Evolutionary conservation across 2,113 vertebrate genomes (phyloP).

Genomic region (Prolemur simus): DNA sequence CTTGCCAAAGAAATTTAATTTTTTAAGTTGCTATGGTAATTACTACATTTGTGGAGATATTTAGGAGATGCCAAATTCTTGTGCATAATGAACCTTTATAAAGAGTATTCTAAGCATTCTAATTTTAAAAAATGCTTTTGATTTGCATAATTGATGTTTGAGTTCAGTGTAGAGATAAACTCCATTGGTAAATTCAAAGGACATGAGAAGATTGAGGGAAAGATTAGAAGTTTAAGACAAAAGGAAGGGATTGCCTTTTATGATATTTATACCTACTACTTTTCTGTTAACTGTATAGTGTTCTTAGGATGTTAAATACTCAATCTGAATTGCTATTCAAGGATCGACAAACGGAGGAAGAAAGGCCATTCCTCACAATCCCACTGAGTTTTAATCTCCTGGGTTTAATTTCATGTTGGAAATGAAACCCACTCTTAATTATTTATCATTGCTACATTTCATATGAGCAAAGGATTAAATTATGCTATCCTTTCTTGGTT

Average conservation of each 20-base stretch:
- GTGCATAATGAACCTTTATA: constrained; percentile 59
- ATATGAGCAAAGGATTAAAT: neutral
- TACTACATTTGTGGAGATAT: neutral
- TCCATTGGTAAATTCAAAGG: constrained; percentile 46
- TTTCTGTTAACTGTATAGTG: neutral
- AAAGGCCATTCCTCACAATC: neutral
- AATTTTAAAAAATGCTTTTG: constrained; percentile 46
- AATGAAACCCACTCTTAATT: neutral
- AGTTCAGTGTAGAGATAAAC: constrained; percentile 9
- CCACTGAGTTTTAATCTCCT: neutral
- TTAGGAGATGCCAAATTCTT: constrained; percentile 57
- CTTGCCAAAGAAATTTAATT: neutral
- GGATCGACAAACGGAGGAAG: neutral
- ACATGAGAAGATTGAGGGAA: constrained; percentile 21
- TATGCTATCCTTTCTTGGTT: neutral
- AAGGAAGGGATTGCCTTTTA: neutral
- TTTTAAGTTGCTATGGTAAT: neutral
- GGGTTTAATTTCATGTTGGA: neutral
- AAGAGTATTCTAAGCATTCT: constrained; percentile 15
- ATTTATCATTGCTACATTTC: neutral
- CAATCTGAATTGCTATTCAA: neutral
- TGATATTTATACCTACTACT: neutral
- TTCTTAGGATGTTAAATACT: neutral
- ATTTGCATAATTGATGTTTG: constrained; percentile 72
- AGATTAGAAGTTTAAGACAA: constrained; percentile 25